Conservation (phyloP, 1,140 invertebrate species). For the Yoshiicerus persimilis region DNA sequence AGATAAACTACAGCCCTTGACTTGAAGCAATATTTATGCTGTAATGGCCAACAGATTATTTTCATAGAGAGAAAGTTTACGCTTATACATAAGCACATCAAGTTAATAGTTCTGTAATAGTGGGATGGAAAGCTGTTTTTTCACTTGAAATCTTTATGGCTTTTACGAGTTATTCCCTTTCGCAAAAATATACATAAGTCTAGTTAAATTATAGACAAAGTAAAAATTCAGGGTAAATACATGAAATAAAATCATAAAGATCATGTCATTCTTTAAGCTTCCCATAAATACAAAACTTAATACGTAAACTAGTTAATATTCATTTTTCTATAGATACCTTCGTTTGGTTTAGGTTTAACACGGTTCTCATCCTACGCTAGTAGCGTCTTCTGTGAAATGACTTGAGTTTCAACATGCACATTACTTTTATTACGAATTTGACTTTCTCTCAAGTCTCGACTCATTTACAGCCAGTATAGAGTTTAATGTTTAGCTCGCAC, state of each 20-base stretch:
- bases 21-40: not conserved
- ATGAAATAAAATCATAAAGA: not conserved
- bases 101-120: not conserved
- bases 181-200: not conserved
- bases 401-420: too few species aligned
- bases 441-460: too few species aligned
- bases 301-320: not conserved
- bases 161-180: not conserved
- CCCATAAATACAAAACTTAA: not conserved
- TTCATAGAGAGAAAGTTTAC: slow-evolving; percentile 13
- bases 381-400: too few species aligned
- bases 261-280: not conserved
- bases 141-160: not conserved
- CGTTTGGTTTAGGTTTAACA: not conserved
- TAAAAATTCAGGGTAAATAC: not conserved
- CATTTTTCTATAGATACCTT: not conserved
- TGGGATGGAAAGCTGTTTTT: not conserved
- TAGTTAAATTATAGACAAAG: not conserved
- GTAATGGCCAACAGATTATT: not conserved
- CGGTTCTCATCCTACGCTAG: too few species aligned
- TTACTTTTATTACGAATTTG: not conserved
- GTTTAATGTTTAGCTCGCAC: not conserved
- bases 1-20: not conserved
- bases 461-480: not conserved
- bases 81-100: not conserved